A percentile compares a stretch with the other conserved stretches of the same genome.
Evolutionary conservation across 2,888 invertebrate genomes (phyloP).

Genomic region (Proisotoma minuta): DNA sequence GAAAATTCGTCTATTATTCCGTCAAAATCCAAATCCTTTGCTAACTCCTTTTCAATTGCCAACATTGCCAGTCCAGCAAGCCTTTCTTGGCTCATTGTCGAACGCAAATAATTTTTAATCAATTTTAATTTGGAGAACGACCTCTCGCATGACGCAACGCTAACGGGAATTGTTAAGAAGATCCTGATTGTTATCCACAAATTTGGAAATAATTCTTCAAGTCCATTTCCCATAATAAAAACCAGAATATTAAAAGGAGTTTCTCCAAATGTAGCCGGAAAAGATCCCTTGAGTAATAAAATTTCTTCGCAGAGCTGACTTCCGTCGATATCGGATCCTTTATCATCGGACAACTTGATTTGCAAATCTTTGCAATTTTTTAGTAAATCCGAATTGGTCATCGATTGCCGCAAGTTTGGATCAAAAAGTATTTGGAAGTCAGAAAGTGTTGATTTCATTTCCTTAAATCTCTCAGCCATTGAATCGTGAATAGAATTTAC

Average conservation of each 20-base stretch:
- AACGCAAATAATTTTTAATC: background rate
- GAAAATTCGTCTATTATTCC: background rate
- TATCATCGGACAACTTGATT: background rate
- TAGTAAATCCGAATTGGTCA: background rate
- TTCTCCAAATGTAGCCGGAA: background rate
- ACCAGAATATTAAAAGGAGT: background rate
- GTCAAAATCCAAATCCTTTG: background rate
- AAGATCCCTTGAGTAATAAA: background rate
- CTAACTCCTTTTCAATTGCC: background rate
- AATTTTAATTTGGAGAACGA: background rate
- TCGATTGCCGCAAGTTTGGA: background rate
- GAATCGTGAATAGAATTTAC: background rate
- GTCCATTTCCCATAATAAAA: background rate
- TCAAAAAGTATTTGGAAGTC: background rate
- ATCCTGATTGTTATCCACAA: background rate
- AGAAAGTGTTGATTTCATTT: background rate
- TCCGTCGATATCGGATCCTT: background rate
- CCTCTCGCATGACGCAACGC: background rate
- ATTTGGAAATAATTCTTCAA: background rate
- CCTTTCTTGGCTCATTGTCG: background rate
- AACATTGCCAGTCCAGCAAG: background rate
- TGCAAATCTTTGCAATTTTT: background rate
- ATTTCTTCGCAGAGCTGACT: background rate
- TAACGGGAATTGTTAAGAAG: background rate
- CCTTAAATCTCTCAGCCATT: background rate